Evolutionary conservation across 2,113 vertebrate genomes (phyloP).

Genomic region (Condylura cristata): DNA sequence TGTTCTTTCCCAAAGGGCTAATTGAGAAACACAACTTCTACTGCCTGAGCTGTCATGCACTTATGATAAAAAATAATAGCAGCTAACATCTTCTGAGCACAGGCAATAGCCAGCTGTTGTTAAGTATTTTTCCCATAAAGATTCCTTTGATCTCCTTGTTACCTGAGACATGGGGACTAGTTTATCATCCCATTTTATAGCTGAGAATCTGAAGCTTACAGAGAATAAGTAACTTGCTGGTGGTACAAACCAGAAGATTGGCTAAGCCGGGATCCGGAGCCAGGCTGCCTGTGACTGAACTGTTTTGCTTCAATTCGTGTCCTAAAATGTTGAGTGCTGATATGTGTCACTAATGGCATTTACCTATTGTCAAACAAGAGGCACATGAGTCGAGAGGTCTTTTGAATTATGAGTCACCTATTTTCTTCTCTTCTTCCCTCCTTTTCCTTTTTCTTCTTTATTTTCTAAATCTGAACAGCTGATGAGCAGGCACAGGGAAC

Average conservation of each 20-base stretch:
- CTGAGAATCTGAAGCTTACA: not conserved
- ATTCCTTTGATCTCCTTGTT: constrained; percentile 12
- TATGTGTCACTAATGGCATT: not conserved
- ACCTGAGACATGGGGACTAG: not conserved
- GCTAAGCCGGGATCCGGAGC: not conserved
- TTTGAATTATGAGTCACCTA: not conserved
- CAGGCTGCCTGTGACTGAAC: not conserved
- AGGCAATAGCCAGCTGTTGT: not conserved
- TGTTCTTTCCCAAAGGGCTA: not conserved
- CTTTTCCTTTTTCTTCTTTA: not conserved
- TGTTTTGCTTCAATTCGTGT: not conserved
- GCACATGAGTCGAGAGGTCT: not conserved
- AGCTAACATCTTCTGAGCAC: not conserved
- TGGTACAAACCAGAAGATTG: constrained; percentile 2
- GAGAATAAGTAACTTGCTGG: constrained; percentile 16
- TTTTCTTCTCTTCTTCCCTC: not conserved
- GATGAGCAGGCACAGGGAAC: not conserved
- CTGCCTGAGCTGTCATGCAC: not conserved
- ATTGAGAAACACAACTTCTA: not conserved
- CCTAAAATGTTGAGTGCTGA: not conserved
- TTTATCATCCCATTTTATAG: not conserved
- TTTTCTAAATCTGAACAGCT: not conserved
- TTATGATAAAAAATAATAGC: not conserved
- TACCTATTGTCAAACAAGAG: not conserved
- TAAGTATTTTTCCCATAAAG: not conserved